Percentiles rank a stretch among this genome's conserved stretches.
Conservation (phyloP, 2,797 vertebrate species). For the Chloroceryle amazona region DNA sequence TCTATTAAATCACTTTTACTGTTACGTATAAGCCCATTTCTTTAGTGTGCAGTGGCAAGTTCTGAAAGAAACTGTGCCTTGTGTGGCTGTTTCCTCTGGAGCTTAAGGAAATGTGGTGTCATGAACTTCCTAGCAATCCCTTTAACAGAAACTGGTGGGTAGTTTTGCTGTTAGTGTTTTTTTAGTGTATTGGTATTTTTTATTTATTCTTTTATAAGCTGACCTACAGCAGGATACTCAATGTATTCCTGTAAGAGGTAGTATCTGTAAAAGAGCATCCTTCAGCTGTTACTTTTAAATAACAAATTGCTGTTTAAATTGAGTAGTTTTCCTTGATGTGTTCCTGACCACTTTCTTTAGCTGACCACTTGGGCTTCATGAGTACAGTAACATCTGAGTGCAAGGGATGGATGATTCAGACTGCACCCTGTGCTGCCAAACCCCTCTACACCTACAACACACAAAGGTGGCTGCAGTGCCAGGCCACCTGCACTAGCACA, state of each 20-base stretch:
- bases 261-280: neutral
- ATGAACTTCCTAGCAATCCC: neutral
- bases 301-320: neutral
- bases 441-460: rapidly evolving
- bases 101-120: neutral
- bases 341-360: neutral
- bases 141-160: neutral
- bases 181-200: neutral
- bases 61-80: neutral
- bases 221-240: neutral
- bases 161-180: neutral
- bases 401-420: neutral
- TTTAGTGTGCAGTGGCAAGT: neutral
- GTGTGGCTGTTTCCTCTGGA: neutral
- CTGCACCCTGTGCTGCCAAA: neutral
- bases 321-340: neutral
- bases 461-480: neutral
- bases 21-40: neutral
- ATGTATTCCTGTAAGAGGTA: neutral
- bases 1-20: neutral
- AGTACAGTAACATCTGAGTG: neutral
- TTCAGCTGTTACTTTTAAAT: neutral
- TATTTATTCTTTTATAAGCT: neutral
- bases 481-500: neutral
- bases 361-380: neutral